Evolutionary conservation across 2,113 vertebrate genomes (phyloP).

Genomic region (Laticauda laticaudata): DNA sequence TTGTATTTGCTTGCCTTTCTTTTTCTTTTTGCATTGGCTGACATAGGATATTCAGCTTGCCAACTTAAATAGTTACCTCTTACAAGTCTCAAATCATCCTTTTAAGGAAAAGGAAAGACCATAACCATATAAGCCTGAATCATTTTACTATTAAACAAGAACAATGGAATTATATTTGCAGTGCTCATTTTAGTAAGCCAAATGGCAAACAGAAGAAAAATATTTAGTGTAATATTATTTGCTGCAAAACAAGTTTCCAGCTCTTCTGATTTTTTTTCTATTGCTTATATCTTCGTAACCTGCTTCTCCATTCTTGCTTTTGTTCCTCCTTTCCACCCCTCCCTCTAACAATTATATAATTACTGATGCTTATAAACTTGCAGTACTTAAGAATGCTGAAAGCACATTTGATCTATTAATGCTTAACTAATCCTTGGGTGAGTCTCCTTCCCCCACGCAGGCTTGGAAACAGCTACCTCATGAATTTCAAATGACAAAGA

Average conservation of each 20-base stretch:
- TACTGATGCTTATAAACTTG: not conserved
- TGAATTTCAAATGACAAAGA: constrained; percentile 56
- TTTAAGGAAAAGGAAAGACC: not conserved
- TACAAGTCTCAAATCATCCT: not conserved
- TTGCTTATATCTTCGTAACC: constrained; percentile 20
- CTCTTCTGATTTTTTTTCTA: not conserved
- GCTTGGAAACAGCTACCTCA: constrained; percentile 44
- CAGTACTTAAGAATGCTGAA: constrained; percentile 26
- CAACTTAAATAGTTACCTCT: not conserved
- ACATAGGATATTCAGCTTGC: not conserved
- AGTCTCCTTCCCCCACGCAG: constrained; percentile 24
- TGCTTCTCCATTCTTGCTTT: constrained; percentile 36
- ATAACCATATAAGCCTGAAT: not conserved
- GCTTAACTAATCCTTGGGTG: constrained; percentile 41
- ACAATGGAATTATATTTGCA: not conserved
- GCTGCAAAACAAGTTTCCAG: not conserved
- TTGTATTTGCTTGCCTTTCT: not conserved
- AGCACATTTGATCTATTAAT: constrained; percentile 42
- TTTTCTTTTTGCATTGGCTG: not conserved
- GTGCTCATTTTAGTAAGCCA: not conserved
- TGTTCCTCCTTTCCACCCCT: not conserved
- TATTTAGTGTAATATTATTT: constrained; percentile 6
- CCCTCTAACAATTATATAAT: constrained; percentile 18
- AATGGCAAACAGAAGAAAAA: not conserved
- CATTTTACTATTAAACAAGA: not conserved